These are phyloP conservation scores for Ariolimax columbianus DNA, from an alignment of 2,888 invertebrate genomes.

Conservation along the genomic window DNA sequence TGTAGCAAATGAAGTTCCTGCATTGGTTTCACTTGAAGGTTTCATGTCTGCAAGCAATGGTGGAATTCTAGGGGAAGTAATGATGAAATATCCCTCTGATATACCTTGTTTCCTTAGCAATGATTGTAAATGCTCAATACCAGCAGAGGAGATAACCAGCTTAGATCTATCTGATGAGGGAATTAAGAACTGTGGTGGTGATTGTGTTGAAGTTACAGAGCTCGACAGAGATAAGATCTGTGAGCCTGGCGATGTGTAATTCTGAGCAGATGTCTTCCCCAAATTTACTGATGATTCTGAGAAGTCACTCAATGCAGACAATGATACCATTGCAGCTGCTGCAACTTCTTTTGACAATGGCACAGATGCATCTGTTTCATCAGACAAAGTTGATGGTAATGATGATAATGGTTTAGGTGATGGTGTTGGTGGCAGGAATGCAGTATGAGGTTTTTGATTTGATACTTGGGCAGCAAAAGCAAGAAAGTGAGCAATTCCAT, in stretches of 20 bases:
- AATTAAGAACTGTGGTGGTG: constrained; percentile 17
- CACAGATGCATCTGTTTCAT: neutral
- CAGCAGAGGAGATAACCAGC: constrained; percentile 45
- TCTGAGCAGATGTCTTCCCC: neutral
- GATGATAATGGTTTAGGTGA: neutral
- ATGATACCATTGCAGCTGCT: constrained; percentile 45
- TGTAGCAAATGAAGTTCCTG: neutral
- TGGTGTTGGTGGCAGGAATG: neutral
- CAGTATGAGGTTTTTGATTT: neutral
- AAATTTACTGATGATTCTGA: neutral
- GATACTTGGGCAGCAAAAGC: neutral
- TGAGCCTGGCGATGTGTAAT: neutral
- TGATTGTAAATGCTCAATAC: constrained; percentile 44
- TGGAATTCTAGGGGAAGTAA: constrained; percentile 40
- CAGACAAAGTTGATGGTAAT: neutral
- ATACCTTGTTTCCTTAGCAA: constrained; percentile 42
- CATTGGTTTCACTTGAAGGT: neutral
- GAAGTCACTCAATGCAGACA: constrained; percentile 6
- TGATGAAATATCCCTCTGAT: constrained; percentile 49
- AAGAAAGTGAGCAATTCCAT: neutral
- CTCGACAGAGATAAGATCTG: neutral
- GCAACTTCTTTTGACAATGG: constrained; percentile 42
- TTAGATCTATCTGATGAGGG: constrained; percentile 29
- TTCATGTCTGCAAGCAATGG: neutral
- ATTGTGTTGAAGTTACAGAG: neutral